These are phyloP conservation scores for Spheniscus humboldti DNA, from an alignment of 2,797 vertebrate species.

Conservation along the genomic window DNA sequence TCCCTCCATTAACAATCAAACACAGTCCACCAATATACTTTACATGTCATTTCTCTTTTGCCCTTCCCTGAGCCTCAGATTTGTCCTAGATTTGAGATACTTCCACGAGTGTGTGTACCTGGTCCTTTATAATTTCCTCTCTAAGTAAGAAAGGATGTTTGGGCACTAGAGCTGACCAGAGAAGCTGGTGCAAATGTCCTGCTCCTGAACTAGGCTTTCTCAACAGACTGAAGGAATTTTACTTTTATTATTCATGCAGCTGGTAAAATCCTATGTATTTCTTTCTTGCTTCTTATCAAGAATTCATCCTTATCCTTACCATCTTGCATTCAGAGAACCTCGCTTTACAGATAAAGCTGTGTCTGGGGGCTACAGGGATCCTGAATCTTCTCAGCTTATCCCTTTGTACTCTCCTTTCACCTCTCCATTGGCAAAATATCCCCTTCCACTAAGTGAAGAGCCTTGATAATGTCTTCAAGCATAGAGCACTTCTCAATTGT, in stretches of 20 bases:
- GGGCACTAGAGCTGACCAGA: neutral
- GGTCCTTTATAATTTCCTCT: neutral
- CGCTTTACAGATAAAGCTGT: neutral
- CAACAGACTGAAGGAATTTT: neutral
- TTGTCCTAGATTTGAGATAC: neutral
- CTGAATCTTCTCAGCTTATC: neutral
- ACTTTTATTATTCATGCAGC: neutral
- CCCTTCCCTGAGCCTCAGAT: neutral
- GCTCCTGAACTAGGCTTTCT: neutral
- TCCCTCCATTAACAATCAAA: neutral
- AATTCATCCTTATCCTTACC: neutral
- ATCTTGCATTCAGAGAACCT: neutral
- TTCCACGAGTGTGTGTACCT: neutral
- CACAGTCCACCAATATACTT: neutral
- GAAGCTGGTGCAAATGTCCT: neutral
- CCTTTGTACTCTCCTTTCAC: neutral
- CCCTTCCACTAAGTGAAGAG: neutral
- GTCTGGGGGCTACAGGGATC: neutral
- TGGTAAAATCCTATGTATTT: neutral
- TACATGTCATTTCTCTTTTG: neutral
- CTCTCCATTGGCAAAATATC: neutral
- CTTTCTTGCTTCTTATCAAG: neutral
- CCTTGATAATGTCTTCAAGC: neutral
- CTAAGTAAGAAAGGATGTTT: neutral
- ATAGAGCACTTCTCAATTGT: neutral